Evolutionary conservation across 2,113 vertebrate species (phyloP), one percentile per base, ranked within the genome.

Genomic region (Charadrius vociferus): DNA sequence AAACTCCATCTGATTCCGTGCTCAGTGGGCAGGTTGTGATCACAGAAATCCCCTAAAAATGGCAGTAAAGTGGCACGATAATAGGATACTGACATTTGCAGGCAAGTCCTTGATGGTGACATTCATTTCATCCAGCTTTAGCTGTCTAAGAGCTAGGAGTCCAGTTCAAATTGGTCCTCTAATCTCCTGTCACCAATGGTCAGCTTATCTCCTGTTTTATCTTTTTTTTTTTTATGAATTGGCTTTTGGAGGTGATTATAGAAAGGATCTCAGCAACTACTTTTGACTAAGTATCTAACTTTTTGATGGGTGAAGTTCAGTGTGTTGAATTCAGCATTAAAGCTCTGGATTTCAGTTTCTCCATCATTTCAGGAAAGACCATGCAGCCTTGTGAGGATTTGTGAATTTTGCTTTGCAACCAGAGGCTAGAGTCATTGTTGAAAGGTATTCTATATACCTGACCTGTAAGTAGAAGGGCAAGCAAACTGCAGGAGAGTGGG

Each of bases 41-140:
- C 66, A 62, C 62, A 82, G 67, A 72, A 74, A 55, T 83, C n/a
- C 62, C 62, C 58, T 81, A 56, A 86, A 91, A 96, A 58, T 36
- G 72, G 58, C 17, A 9, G 3, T 58, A 12, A 56, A 65, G 50
- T 56, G 39, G 43, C 65, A 79, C 65, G 62, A 36, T 78, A 82
- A 34, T 53, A 56, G 43, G 26, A n/a, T 78, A 21, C 56, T 79
- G 65, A 43, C 17, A 21, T 73, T 89, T 59, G 55, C 55, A 52
- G 52, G 32, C 56, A 32, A 41, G 37, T 39, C n/a, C 52, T 85
- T 72, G 81, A 24, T 29, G 10, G 16, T 78, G 39, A 34, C 39
- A 14, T 84, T 62, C 0, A 7, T 87, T 91, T 94, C 10, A 43
- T 71, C 18, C 50, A 63, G 3, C 15, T 67, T 84, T 13, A 87